Evolutionary conservation across 2,888 invertebrate species (phyloP).

Genomic region (Salticus scenicus): DNA sequence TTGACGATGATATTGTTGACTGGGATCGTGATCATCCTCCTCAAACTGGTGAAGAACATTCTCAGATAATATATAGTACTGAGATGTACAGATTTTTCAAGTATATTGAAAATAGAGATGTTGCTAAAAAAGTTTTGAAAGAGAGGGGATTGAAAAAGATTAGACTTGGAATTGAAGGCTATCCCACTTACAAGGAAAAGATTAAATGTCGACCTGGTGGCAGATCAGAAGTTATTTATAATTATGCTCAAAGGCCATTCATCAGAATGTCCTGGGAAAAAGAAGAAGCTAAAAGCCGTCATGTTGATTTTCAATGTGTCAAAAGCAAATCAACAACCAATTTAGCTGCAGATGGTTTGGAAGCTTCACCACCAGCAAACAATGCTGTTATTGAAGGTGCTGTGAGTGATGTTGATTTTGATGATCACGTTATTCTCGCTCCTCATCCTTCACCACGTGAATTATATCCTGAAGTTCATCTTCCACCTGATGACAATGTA

Average conservation of each 20-base stretch:
- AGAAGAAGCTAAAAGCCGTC: constrained; percentile 98
- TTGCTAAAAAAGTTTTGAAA: constrained; percentile 96
- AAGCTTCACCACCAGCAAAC: constrained; percentile 73
- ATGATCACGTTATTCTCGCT: constrained; percentile 38
- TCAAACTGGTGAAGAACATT: constrained; percentile 99
- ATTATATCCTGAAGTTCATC: constrained; percentile 59
- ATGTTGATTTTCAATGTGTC: constrained; percentile 99
- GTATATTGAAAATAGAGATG: constrained; percentile 99
- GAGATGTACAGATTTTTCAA: constrained; percentile 98
- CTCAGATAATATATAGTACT: constrained; percentile 96
- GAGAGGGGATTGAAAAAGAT: constrained; percentile 99
- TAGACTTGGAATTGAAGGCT: constrained; percentile 96
- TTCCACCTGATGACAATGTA: constrained; percentile 61
- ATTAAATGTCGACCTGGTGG: constrained; percentile 97
- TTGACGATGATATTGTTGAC: constrained; percentile 96
- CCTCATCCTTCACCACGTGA: constrained; percentile 69
- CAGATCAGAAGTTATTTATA: constrained; percentile 97
- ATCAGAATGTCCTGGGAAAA: constrained; percentile 99
- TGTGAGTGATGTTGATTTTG: constrained; percentile 44
- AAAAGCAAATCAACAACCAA: constrained; percentile 98
- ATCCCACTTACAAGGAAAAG: constrained; percentile 99
- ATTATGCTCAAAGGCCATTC: constrained; percentile 99
- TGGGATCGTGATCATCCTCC: constrained; percentile 99
- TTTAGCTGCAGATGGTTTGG: constrained; percentile 91
- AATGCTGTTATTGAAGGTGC: constrained; percentile 35